phyloP scores from a whole-genome alignment of 2,113 vertebrate species.

The Pterocles burchelli region DNA sequence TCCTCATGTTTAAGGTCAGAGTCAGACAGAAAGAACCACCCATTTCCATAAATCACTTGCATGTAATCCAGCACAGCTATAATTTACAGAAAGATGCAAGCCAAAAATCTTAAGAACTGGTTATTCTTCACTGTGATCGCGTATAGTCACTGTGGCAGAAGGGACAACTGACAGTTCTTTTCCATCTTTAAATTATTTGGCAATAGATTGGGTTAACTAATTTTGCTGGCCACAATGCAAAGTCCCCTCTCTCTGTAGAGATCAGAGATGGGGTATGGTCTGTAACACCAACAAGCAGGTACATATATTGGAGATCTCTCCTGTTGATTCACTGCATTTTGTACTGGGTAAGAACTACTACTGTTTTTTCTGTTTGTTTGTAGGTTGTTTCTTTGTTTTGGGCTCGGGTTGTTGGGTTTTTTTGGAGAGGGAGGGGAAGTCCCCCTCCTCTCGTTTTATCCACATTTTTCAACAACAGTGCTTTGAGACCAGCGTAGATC shows the following conservation, averaged over 20 bases:
- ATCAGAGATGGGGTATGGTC: not conserved
- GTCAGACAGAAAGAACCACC: not conserved
- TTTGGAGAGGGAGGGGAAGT: accelerated
- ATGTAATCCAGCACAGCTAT: not conserved
- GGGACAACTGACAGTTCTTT: not conserved
- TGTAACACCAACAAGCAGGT: not conserved
- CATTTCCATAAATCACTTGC: not conserved
- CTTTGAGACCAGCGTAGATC: not conserved
- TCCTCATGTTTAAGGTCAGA: slow-evolving; percentile 15
- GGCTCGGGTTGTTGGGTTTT: not conserved
- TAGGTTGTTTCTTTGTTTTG: not conserved
- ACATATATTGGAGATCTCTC: not conserved
- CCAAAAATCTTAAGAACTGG: not conserved
- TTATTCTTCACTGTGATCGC: not conserved
- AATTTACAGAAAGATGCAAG: not conserved
- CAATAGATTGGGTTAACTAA: not conserved
- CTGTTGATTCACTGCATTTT: not conserved
- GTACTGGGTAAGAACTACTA: not conserved
- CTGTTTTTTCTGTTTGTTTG: not conserved
- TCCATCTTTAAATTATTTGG: not conserved
- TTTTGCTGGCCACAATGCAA: not conserved
- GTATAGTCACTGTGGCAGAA: not conserved
- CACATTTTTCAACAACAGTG: not conserved
- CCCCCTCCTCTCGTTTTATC: not conserved
- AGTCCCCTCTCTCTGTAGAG: not conserved